A percentile compares a stretch with the other conserved stretches of the same genome.
Evolutionary conservation across 1,140 invertebrate species (phyloP).

Genomic region (Gryllus bimaculatus): DNA sequence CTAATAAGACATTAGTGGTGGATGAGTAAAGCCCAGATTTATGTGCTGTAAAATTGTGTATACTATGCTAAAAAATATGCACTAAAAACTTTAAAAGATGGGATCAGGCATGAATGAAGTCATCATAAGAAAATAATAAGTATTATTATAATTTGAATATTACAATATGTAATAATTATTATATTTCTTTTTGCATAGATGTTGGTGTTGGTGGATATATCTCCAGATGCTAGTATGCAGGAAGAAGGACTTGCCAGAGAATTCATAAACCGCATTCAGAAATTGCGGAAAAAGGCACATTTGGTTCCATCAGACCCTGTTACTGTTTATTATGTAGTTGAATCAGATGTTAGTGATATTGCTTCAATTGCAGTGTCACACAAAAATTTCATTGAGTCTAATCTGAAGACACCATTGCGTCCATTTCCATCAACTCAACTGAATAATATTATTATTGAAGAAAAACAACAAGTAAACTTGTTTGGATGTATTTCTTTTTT

Average conservation of each 20-base stretch:
- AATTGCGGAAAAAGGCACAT: constrained; percentile 91
- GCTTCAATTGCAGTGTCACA: constrained; percentile 58
- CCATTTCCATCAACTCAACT: constrained; percentile 31
- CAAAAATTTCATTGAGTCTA: constrained; percentile 64
- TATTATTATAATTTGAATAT: neutral
- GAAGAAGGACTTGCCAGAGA: constrained; percentile 90
- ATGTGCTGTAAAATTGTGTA: too few species aligned
- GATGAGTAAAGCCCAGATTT: too few species aligned
- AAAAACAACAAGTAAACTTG: constrained; percentile 45
- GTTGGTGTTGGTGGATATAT: constrained; percentile 66
- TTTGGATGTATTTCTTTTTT: constrained; percentile 42
- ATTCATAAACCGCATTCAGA: constrained; percentile 93
- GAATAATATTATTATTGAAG: constrained; percentile 54
- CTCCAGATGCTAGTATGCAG: constrained; percentile 77
- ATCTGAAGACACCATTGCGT: constrained; percentile 65
- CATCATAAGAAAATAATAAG: too few species aligned
- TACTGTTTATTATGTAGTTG: constrained; percentile 66
- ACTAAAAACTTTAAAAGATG: too few species aligned
- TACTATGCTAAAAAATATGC: too few species aligned
- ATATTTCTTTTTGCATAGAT: constrained; percentile 29
- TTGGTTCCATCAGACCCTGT: constrained; percentile 88
- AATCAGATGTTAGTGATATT: constrained; percentile 49
- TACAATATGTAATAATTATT: neutral
- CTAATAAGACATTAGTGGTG: too few species aligned
- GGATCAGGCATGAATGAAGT: too few species aligned